Base-by-base conservation (phyloP, 1,140 invertebrate genomes). In the Drosophila mayri region DNA sequence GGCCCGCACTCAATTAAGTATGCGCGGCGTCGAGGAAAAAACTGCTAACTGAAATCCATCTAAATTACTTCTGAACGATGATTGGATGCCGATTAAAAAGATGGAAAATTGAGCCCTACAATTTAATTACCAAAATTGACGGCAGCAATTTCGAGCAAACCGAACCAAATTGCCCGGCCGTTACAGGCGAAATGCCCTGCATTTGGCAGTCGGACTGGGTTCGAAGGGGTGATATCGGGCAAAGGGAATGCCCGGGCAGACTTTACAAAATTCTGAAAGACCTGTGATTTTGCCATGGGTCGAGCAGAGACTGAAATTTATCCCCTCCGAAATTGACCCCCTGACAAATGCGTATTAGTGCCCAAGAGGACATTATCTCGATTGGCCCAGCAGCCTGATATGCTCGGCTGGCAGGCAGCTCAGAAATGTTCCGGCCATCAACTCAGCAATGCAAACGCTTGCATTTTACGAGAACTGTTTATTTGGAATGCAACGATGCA, bases 91-190 rank as follows among this genome's bases (percentile, higher is more conserved):
- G 57, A 67, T 40, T 58, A 62, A 88, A 81, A 73, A 78, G 75
- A 74, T 54, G 65, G 46, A 64, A 77, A 88, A 83, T 87, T 76
- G 79, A 68, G 76, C 71, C 68, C 76, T 83, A 88, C 84, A 79
- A 87, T 87, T 87, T 88, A 81, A 87, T 87, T 83, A 84, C 84
- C 72, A 68, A 63, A 68, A 84, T 68, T 71, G 83, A 80, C 72
- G 78, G 85, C 76, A 52, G 46, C 47, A 57, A 88, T 81, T 87
- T 76, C 70, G 62, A 76, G 41, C 49, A 67, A 77, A 57, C 57
- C 28, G 47, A 52, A 68, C 38, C 65, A 70, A 78, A 70, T 57
- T 35, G 66, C 52, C 22, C 40, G 55, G 14, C 63, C 46, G 49
- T 65, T 66, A 32, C 38, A 41, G 46, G 35, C n/a, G 61, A 22